A percentile compares a stretch with the other conserved stretches of the same genome.
Evolutionary conservation across 2,113 vertebrate species (phyloP).

Genomic region (Peromyscus californicus): DNA sequence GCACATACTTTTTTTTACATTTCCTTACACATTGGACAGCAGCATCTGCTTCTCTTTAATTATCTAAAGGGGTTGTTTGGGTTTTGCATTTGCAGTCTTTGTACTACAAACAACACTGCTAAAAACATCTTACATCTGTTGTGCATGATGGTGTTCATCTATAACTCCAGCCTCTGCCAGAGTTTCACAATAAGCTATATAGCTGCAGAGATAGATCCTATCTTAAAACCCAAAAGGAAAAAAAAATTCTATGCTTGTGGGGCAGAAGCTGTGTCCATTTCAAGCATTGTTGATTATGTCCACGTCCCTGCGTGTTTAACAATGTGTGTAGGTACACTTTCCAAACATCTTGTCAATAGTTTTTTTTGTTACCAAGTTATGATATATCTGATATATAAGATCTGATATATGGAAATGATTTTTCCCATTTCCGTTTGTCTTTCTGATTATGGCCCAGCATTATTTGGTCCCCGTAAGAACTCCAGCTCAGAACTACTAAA

Average conservation of each 20-base stretch:
- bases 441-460: conserved; percentile 1
- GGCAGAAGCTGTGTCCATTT: not conserved
- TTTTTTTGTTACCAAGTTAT: not conserved
- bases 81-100: conserved; percentile 24
- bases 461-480: conserved; percentile 5
- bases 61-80: not conserved
- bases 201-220: not conserved
- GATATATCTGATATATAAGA: too few species aligned
- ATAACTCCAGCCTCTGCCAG: not conserved
- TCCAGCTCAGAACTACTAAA: not conserved
- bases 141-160: not conserved
- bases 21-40: not conserved
- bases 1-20: not conserved
- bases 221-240: not conserved
- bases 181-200: not conserved
- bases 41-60: not conserved
- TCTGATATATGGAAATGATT: not conserved
- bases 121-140: conserved; percentile 5
- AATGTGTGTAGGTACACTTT: not conserved
- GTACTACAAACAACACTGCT: not conserved
- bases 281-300: not conserved
- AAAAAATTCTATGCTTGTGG: not conserved
- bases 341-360: not conserved
- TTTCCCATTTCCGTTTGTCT: not conserved
- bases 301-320: not conserved